A percentile compares a stretch with the other conserved stretches of the same genome.
phyloP scores from a whole-genome alignment of 2,888 invertebrate species.

The Cryptocephalus moraei region DNA sequence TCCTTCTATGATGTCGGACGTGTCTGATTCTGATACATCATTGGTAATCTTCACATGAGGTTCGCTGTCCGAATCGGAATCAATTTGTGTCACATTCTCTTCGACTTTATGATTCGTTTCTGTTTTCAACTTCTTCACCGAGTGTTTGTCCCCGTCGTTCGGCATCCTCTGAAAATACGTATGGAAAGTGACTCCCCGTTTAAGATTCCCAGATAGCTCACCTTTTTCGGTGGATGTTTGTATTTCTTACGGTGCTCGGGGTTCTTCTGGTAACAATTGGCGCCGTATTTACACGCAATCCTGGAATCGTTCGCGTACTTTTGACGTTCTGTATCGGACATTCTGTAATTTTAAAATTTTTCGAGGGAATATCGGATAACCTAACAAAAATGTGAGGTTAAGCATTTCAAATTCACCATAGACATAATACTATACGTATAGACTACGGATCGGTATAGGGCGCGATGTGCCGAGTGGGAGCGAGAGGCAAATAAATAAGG shows the following conservation, averaged over 20 bases:
- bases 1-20: not conserved
- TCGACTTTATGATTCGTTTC: not conserved
- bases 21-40: slow-evolving; percentile 5
- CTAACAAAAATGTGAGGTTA: too few relatives aligned
- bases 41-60: slow-evolving; percentile 1
- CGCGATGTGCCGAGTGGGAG: too few relatives aligned
- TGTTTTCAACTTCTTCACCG: slow-evolving; percentile 9
- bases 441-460: too few relatives aligned
- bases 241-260: slow-evolving; percentile 60
- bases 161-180: not conserved
- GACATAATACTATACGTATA: too few relatives aligned
- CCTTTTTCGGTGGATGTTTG: slow-evolving; percentile 55
- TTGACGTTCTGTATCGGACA: slow-evolving; percentile 3
- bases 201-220: slow-evolving; percentile 2
- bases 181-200: not conserved
- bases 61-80: not conserved
- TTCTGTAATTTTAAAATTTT: not conserved
- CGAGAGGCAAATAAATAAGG: too few relatives aligned
- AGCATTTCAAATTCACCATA: too few relatives aligned
- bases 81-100: not conserved
- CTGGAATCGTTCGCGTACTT: slow-evolving; percentile 33
- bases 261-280: slow-evolving; percentile 75
- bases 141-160: slow-evolving; percentile 2
- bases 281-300: slow-evolving; percentile 64
- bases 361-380: too few relatives aligned